phyloP scores from a whole-genome alignment of 2,113 vertebrate genomes.

The Eupsittula cactorum region DNA sequence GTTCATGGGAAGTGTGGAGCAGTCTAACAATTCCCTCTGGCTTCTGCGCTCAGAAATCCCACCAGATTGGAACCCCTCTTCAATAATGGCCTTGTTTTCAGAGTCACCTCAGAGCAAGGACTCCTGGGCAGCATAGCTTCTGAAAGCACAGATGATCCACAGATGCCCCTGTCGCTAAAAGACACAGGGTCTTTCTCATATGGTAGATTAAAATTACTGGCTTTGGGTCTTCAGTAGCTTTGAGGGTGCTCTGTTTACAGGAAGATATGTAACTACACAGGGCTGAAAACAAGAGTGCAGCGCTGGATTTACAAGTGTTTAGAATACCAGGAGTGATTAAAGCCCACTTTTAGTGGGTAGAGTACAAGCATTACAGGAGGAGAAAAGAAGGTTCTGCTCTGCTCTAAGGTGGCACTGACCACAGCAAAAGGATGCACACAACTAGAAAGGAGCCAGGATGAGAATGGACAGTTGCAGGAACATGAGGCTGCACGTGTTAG shows the following conservation, averaged over 20 bases:
- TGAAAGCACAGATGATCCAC: neutral
- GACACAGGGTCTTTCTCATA: neutral
- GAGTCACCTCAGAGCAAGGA: neutral
- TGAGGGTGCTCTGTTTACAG: neutral
- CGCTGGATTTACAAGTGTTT: neutral
- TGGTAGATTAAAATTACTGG: neutral
- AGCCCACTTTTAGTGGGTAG: neutral
- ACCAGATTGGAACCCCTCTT: neutral
- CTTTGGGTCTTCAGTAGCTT: neutral
- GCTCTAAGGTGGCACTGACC: neutral
- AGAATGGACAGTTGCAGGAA: neutral
- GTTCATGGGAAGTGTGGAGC: neutral
- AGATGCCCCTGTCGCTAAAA: neutral
- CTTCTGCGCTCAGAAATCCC: neutral
- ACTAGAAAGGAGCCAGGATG: neutral
- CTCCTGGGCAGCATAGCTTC: neutral
- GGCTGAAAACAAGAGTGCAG: neutral
- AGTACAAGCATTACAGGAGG: neutral
- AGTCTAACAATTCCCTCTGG: neutral
- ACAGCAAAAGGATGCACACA: neutral
- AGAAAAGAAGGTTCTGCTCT: neutral
- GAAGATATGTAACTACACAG: neutral
- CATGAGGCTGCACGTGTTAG: fast-evolving
- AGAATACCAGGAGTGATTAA: neutral
- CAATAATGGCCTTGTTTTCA: neutral